These are phyloP conservation scores for Drosophila dives DNA, from an alignment of 2,888 invertebrate species.

Conservation along the genomic window DNA sequence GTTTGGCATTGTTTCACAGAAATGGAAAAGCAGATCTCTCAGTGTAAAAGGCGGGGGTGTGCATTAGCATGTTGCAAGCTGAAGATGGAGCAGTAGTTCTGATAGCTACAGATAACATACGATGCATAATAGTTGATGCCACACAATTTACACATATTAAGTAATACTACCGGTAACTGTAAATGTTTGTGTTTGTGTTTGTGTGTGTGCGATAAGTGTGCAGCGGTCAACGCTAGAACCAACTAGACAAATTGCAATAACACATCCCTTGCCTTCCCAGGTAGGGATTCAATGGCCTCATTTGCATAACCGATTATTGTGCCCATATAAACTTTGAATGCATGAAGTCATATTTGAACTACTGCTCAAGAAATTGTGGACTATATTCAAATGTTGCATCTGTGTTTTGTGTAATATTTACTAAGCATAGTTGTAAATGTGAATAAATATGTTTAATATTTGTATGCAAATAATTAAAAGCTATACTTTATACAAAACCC, in stretches of 20 bases:
- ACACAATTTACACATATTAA: slow-evolving; percentile 81
- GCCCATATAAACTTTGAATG: slow-evolving; percentile 10
- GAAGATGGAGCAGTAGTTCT: slow-evolving; percentile 41
- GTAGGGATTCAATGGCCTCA: slow-evolving; percentile 45
- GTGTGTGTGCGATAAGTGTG: slow-evolving; percentile 40
- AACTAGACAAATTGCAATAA: slow-evolving; percentile 71
- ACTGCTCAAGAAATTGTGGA: slow-evolving; percentile 18
- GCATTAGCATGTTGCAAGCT: slow-evolving; percentile 38
- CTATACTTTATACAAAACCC: background rate
- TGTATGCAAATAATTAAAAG: slow-evolving; percentile 3
- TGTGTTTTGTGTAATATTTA: slow-evolving; percentile 3
- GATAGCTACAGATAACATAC: slow-evolving; percentile 73
- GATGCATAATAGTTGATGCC: slow-evolving; percentile 81
- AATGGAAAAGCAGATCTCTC: background rate
- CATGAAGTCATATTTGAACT: slow-evolving; percentile 32
- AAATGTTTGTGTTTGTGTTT: slow-evolving; percentile 36
- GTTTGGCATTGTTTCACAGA: background rate
- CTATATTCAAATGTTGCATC: slow-evolving; percentile 2
- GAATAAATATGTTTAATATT: slow-evolving; percentile 5
- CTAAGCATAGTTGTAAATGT: slow-evolving; percentile 23
- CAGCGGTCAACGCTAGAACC: slow-evolving; percentile 48
- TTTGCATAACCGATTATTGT: slow-evolving; percentile 58
- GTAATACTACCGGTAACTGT: slow-evolving; percentile 73
- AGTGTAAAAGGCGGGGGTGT: background rate
- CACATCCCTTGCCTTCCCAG: slow-evolving; percentile 53